Conservation (phyloP, 2,888 invertebrate genomes). For the Seladonia tumulorum region DNA sequence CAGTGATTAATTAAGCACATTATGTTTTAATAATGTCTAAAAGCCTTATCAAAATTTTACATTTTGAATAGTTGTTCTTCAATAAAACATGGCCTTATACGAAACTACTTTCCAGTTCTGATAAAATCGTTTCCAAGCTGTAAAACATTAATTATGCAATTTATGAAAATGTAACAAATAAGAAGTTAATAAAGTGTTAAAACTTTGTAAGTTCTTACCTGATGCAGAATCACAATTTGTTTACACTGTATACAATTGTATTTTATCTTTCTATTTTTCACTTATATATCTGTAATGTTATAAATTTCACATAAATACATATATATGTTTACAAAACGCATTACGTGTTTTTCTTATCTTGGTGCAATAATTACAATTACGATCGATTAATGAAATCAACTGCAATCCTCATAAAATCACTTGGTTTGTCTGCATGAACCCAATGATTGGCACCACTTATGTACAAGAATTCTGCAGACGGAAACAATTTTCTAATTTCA, state of each 20-base stretch:
- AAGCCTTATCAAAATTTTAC: constrained; percentile 11
- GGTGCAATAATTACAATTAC: constrained; percentile 31
- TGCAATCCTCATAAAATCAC: constrained; percentile 89
- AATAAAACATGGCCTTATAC: constrained; percentile 45
- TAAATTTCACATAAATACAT: constrained; percentile 66
- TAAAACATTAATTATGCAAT: constrained; percentile 34
- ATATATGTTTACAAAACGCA: constrained; percentile 69
- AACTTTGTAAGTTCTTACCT: constrained; percentile 42
- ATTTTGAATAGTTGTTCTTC: constrained; percentile 22
- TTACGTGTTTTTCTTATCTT: constrained; percentile 43
- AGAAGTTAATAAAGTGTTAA: constrained; percentile 27
- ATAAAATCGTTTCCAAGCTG: constrained; percentile 36
- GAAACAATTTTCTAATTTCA: constrained; percentile 90
- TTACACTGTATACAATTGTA: constrained; percentile 51
- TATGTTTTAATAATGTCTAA: constrained; percentile 11
- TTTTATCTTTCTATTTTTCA: constrained; percentile 53
- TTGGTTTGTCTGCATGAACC: constrained; percentile 96
- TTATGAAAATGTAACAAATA: constrained; percentile 34
- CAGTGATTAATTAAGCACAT: constrained; percentile 18
- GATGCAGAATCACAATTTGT: constrained; percentile 43
- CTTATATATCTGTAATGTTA: constrained; percentile 59
- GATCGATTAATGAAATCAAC: constrained; percentile 86
- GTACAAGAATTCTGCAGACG: constrained; percentile 88
- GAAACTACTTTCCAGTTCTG: constrained; percentile 44
- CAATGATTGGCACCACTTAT: constrained; percentile 95